These are phyloP conservation scores for Hetaerina titia DNA, from an alignment of 2,888 invertebrate genomes.

Conservation along the genomic window DNA sequence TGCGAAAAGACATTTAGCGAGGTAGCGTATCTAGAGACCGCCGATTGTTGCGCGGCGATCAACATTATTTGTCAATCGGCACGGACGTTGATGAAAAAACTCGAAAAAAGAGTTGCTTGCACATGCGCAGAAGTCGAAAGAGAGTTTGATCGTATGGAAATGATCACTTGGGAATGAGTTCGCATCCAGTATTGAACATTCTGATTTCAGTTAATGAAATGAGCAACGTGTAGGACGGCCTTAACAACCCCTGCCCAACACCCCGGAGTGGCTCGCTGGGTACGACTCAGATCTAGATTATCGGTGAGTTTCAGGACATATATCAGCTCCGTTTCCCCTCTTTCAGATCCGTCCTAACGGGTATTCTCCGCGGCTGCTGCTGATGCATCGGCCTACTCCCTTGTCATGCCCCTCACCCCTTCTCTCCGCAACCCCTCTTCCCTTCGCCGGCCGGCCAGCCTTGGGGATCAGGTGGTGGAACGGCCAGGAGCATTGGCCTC, in stretches of 20 bases:
- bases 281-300: not conserved
- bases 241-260: not conserved
- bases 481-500: conserved; percentile 3
- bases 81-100: too few relatives aligned
- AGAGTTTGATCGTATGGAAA: too few relatives aligned
- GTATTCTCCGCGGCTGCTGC: not conserved
- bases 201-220: too few relatives aligned
- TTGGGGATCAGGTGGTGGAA: conserved; percentile 10
- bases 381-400: not conserved
- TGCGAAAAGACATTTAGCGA: too few relatives aligned
- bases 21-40: too few relatives aligned
- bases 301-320: not conserved
- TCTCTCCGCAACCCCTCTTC: not conserved
- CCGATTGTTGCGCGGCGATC: too few relatives aligned
- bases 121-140: too few relatives aligned
- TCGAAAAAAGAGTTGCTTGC: too few relatives aligned
- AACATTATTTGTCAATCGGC: too few relatives aligned
- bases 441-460: not conserved
- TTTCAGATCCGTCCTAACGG: not conserved
- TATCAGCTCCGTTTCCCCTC: not conserved
- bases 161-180: too few relatives aligned
- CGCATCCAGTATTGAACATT: too few relatives aligned
- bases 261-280: not conserved
- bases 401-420: not conserved
- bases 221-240: too few relatives aligned